Conservation (phyloP, 2,888 invertebrate genomes). For the Cosmia trapezina region DNA sequence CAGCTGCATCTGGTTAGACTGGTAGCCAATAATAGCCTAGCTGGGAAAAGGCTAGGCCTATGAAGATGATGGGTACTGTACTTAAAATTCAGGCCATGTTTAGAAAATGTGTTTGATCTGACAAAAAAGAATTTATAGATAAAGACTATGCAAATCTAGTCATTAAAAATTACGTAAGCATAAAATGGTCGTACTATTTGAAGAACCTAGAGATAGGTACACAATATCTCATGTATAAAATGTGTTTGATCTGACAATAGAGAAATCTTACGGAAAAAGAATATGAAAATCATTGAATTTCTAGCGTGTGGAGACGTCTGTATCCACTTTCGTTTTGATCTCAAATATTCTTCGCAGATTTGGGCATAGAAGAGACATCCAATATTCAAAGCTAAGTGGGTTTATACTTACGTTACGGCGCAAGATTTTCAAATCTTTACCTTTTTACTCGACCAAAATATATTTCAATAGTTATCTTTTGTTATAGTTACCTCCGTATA, state of each 20-base stretch:
- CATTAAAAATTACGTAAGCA: not conserved
- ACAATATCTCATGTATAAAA: constrained; percentile 27
- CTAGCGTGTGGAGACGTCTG: constrained; percentile 1
- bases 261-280: not conserved
- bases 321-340: constrained; percentile 42
- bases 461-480: not conserved
- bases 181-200: not conserved
- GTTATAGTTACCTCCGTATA: too few relatives aligned
- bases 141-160: not conserved
- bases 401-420: not conserved
- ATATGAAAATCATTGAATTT: constrained; percentile 39
- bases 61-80: not conserved
- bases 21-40: not conserved
- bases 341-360: constrained; percentile 30
- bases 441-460: not conserved
- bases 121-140: not conserved
- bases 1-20: not conserved
- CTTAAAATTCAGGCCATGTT: not conserved
- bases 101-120: not conserved
- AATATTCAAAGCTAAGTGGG: constrained; percentile 27
- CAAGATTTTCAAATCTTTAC: not conserved
- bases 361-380: constrained; percentile 13
- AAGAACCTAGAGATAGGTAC: constrained; percentile 1
- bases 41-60: not conserved
- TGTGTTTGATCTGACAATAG: constrained; percentile 35